These are phyloP conservation scores for Daboia siamensis DNA, from an alignment of 2,113 vertebrate species.

Conservation along the genomic window DNA sequence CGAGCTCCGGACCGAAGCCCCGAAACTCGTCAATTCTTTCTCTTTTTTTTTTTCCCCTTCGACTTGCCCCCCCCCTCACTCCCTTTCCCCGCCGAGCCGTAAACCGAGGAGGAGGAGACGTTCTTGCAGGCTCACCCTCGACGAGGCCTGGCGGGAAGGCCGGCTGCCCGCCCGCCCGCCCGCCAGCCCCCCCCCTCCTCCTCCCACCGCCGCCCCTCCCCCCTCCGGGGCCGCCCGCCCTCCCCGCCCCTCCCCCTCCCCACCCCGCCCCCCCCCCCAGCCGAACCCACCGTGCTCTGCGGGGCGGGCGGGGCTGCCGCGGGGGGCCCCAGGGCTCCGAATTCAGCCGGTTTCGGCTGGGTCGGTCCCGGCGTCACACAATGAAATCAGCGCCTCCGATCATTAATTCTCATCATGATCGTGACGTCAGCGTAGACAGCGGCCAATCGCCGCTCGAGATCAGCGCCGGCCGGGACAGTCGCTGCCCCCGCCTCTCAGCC, in stretches of 20 bases:
- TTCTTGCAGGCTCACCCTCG: not conserved
- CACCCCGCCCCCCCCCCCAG: slow-evolving; percentile 17
- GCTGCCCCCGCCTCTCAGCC: slow-evolving; percentile 55
- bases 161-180: not conserved
- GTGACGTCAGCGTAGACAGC: slow-evolving; percentile 89
- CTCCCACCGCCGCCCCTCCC: slow-evolving; percentile 10
- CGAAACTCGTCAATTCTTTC: not conserved
- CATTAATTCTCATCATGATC: slow-evolving; percentile 99
- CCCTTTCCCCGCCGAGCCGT: not conserved
- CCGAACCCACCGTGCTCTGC: slow-evolving; percentile 41
- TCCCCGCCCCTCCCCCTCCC: slow-evolving; percentile 1
- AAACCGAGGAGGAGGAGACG: not conserved
- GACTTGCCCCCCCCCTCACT: too few relatives aligned
- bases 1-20: not conserved
- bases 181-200: not conserved
- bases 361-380: slow-evolving; percentile 87
- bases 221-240: slow-evolving; percentile 7
- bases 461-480: slow-evolving; percentile 72
- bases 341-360: slow-evolving; percentile 87
- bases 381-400: slow-evolving; percentile 98
- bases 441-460: slow-evolving; percentile 83
- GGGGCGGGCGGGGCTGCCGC: slow-evolving; percentile 26
- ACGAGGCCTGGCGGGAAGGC: not conserved
- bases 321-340: slow-evolving; percentile 48
- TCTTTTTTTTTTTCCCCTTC: too few relatives aligned